These are phyloP conservation scores for Tortricodes alternella DNA, from an alignment of 2,888 invertebrate species.

Conservation along the genomic window DNA sequence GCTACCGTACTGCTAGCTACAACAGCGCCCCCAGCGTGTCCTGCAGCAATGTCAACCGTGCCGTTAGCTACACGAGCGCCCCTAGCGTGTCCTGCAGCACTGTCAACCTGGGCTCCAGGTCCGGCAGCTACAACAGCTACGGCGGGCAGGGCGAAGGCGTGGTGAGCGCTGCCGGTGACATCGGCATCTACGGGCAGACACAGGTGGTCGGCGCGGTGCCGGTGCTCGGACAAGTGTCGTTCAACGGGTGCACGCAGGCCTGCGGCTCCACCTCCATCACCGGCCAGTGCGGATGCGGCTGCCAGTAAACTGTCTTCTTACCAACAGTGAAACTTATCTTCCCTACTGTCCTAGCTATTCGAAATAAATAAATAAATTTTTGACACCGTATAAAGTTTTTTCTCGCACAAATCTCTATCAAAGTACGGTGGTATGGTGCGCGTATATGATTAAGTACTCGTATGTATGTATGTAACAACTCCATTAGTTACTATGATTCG, in stretches of 20 bases:
- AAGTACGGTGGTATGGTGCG: too few species aligned
- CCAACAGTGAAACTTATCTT: too few species aligned
- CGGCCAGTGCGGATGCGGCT: conserved; percentile 31
- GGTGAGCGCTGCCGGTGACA: neutral
- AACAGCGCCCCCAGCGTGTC: too few species aligned
- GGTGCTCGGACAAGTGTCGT: conserved; percentile 11
- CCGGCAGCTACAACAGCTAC: neutral
- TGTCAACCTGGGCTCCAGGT: neutral
- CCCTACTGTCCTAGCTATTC: too few species aligned
- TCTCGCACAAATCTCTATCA: too few species aligned
- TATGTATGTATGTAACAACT: too few species aligned
- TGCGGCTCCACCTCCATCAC: conserved; percentile 16
- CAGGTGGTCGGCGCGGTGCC: conserved; percentile 1
- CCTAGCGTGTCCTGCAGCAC: neutral
- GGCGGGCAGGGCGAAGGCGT: conserved; percentile 2
- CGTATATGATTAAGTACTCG: too few species aligned
- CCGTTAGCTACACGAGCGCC: too few species aligned
- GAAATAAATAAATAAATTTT: neutral
- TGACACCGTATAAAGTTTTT: neutral
- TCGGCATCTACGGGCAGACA: neutral
- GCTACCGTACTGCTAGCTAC: neutral
- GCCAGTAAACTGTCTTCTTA: neutral
- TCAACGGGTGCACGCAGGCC: conserved; percentile 1
- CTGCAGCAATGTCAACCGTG: neutral
- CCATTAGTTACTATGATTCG: too few species aligned